Base-by-base conservation (phyloP, 2,888 invertebrate genomes). In the Drosophila imparisetae region DNA sequence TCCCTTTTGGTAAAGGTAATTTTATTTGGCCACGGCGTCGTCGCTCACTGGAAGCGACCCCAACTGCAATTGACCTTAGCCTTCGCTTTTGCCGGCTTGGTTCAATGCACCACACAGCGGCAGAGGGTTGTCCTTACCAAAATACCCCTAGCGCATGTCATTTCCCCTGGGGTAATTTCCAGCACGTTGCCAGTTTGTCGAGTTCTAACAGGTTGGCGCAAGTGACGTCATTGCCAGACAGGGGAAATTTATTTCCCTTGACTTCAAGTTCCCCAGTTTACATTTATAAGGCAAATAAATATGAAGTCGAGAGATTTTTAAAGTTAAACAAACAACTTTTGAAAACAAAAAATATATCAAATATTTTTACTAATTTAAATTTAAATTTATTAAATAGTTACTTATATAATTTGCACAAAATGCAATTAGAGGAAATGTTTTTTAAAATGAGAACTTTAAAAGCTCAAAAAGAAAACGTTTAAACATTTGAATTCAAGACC, bases 21-120 rank as follows among this genome's bases (percentile, higher is more conserved):
- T 66, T 27, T 18, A 15, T 57, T 13, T 57, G 18, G 21, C 40
- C 40, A 42, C 42, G 45, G 24, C 59, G 6, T 29, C 50, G 45
- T 34, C 67, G 81, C 86, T 82, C 81, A 83, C 81, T 86, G 88
- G 85, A 87, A 85, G 40, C 48, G 30, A 55, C 54, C 32, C 52
- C 53, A 67, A 81, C 64, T 89, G 87, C 86, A 86, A 70, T 76
- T 90, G 89, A 90, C 90, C 90, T 90, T 90, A 89, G 90, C 91
- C 91, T 90, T 89, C 88, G 78, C 72, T 72, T 74, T 76, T 42
- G 86, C 89, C 91, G 88, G 90, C 66, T 78, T 78, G 66, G 89
- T 88, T 89, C 81, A 86, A 81, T 75, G 85, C 79, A 83, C 78
- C 65, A 69, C 70, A 63, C 64, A 57, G 61, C 62, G 53, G 58